Evolutionary conservation across 1,140 invertebrate genomes (phyloP).

Genomic region (Drosophila baimaii): DNA sequence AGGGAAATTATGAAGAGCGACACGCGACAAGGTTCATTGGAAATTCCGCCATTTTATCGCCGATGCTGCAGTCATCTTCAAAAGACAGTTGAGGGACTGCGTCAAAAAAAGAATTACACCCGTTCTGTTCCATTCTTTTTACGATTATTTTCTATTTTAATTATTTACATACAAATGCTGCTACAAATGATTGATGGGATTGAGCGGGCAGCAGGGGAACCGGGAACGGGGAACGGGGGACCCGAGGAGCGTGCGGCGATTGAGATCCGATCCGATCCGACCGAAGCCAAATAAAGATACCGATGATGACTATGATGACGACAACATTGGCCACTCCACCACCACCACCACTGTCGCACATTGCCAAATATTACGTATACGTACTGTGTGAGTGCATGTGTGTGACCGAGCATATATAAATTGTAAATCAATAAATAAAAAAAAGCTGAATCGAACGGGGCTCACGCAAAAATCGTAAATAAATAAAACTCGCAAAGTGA

Average conservation of each 20-base stretch:
- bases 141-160: conserved; percentile 72
- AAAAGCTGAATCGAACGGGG: conserved; percentile 26
- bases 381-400: conserved; percentile 14
- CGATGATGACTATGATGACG: conserved; percentile 38
- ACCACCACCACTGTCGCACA: no score
- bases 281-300: conserved; percentile 24
- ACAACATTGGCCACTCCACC: conserved; percentile 11
- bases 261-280: conserved; percentile 15
- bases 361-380: conserved; percentile 41
- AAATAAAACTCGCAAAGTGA: conserved; percentile 59
- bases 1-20: conserved; percentile 47
- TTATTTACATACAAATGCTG: conserved; percentile 69
- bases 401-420: conserved; percentile 51
- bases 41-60: conserved; percentile 43
- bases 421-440: conserved; percentile 60
- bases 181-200: conserved; percentile 73
- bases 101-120: conserved; percentile 38
- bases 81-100: conserved; percentile 29
- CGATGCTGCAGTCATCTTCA: conserved; percentile 37
- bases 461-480: conserved; percentile 66
- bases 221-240: no score
- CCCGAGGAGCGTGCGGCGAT: conserved; percentile 1
- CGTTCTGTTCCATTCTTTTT: conserved; percentile 17
- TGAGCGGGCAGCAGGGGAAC: conserved; percentile 17
- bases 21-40: conserved; percentile 49